Conservation (phyloP, 2,113 vertebrate genomes). For the Strigops habroptila region DNA sequence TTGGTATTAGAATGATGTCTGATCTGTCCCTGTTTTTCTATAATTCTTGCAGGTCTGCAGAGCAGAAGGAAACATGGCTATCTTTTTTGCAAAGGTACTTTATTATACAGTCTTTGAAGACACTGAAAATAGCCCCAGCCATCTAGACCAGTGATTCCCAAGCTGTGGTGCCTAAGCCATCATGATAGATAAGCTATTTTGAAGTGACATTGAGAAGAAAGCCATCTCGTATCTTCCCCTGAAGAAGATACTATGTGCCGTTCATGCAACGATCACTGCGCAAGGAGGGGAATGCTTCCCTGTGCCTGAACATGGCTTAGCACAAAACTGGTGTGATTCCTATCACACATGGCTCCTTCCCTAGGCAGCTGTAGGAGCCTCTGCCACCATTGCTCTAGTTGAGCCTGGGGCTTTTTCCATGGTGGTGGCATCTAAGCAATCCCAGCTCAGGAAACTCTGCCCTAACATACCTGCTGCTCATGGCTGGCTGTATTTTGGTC, state of each 20-base stretch:
- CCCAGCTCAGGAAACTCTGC: neutral
- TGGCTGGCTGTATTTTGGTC: neutral
- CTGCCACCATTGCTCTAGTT: neutral
- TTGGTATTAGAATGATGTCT: neutral
- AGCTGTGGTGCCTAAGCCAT: neutral
- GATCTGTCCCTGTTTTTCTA: slow-evolving; percentile 25
- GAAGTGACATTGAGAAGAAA: neutral
- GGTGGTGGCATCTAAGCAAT: neutral
- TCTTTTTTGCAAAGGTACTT: slow-evolving; percentile 87
- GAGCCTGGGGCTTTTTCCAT: neutral
- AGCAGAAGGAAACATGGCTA: slow-evolving; percentile 91
- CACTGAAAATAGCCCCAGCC: neutral
- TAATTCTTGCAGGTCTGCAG: slow-evolving; percentile 80
- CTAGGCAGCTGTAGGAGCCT: neutral
- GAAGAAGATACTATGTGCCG: neutral
- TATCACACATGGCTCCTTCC: neutral
- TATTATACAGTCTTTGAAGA: neutral
- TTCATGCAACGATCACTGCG: neutral
- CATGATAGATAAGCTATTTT: neutral
- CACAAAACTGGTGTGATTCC: neutral
- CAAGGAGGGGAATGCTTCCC: neutral
- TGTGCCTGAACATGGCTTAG: neutral
- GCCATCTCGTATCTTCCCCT: neutral
- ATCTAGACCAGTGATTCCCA: neutral
- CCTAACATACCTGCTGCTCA: neutral